Evolutionary conservation across 1,140 invertebrate species (phyloP).

Genomic region (Cherax quadricarinatus): DNA sequence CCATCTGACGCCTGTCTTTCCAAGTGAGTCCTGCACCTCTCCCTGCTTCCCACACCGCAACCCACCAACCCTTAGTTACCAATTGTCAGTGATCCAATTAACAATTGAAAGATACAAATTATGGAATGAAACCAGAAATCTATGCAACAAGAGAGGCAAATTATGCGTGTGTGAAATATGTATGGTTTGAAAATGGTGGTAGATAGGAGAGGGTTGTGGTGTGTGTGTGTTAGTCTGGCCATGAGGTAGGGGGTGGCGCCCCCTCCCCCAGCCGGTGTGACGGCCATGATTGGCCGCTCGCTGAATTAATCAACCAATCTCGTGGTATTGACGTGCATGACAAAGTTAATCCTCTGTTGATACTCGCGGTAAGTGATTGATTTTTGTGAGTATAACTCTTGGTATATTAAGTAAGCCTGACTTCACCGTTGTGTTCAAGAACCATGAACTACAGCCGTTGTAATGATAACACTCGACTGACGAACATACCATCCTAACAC

Average conservation of each 20-base stretch:
- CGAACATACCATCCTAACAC: too few species aligned
- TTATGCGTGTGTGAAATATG: not conserved
- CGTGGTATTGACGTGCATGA: not conserved
- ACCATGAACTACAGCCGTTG: too few species aligned
- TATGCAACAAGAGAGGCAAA: not conserved
- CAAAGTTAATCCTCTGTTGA: not conserved
- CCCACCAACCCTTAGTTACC: too few species aligned
- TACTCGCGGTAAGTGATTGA: not conserved
- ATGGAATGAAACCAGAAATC: not conserved
- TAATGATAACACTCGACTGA: too few species aligned
- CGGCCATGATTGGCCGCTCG: not conserved
- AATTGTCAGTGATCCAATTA: not conserved
- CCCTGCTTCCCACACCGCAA: not conserved
- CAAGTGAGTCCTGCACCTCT: conserved; percentile 2
- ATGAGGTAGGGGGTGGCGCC: not conserved
- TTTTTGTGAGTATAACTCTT: too few species aligned
- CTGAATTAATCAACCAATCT: conserved; percentile 4
- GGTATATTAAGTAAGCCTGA: too few species aligned
- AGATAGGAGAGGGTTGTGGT: not conserved
- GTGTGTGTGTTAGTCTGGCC: not conserved
- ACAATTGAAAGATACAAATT: not conserved
- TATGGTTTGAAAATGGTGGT: not conserved
- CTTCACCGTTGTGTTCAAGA: too few species aligned
- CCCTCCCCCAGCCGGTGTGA: not conserved
- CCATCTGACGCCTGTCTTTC: conserved; percentile 10